Conservation (phyloP, 2,888 invertebrate species). For the Microctonus brassicae region DNA sequence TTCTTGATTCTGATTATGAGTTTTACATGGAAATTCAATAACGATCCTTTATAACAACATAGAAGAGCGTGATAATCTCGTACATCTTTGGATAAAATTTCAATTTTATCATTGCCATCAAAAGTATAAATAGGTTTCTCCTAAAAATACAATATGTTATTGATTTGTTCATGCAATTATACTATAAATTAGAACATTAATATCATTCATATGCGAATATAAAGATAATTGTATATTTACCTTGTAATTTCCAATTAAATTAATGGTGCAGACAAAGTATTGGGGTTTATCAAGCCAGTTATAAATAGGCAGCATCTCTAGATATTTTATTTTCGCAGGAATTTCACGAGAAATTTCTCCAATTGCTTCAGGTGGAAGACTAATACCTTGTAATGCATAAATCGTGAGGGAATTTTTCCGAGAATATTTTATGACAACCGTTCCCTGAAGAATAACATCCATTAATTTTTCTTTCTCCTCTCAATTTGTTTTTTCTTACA, state of each 20-base stretch:
- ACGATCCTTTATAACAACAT: conserved; percentile 50
- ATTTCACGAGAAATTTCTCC: conserved; percentile 50
- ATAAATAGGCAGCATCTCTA: conserved; percentile 52
- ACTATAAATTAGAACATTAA: no score
- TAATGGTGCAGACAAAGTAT: conserved; percentile 51
- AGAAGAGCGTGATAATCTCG: conserved; percentile 52
- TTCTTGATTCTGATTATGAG: not conserved
- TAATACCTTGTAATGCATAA: conserved; percentile 51
- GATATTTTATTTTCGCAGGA: conserved; percentile 53
- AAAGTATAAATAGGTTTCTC: conserved; percentile 45
- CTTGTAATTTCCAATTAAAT: conserved; percentile 30
- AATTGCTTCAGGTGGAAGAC: conserved; percentile 41
- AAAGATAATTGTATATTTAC: not conserved
- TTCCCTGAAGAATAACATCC: conserved; percentile 45
- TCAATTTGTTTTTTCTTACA: not conserved
- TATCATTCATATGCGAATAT: no score
- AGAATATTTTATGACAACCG: conserved; percentile 49
- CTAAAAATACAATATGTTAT: conserved; percentile 23
- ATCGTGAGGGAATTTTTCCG: conserved; percentile 46
- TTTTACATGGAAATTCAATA: conserved; percentile 52
- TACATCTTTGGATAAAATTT: conserved; percentile 50
- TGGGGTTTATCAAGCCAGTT: conserved; percentile 52
- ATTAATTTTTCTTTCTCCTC: not conserved
- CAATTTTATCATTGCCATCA: conserved; percentile 48
- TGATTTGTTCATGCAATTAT: no score